phyloP scores from a whole-genome alignment of 1,140 invertebrate genomes.

The Drosophila jambulina region DNA sequence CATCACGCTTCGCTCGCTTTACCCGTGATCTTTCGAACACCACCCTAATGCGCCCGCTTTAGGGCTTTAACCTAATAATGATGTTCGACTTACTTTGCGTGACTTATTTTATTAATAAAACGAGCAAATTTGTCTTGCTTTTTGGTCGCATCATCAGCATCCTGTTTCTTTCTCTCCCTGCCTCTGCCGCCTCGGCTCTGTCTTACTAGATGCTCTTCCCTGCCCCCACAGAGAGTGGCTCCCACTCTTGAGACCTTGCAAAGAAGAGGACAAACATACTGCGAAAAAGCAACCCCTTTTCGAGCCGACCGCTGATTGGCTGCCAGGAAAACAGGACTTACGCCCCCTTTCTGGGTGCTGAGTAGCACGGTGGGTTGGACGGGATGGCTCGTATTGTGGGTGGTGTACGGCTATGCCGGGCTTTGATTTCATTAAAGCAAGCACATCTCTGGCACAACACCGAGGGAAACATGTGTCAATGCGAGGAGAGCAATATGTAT shows the following conservation, averaged over 20 bases:
- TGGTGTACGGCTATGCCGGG: conserved; percentile 60
- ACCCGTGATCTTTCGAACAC: conserved; percentile 21
- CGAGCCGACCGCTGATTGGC: conserved; percentile 19
- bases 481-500: conserved; percentile 18
- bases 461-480: conserved; percentile 27
- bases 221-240: neutral
- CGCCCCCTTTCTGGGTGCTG: conserved; percentile 23
- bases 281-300: conserved; percentile 16
- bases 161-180: conserved; percentile 22
- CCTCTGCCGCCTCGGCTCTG: conserved; percentile 31
- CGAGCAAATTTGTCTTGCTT: conserved; percentile 83
- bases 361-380: neutral
- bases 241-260: neutral
- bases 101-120: conserved; percentile 84
- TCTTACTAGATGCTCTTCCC: conserved; percentile 15
- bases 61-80: conserved; percentile 84
- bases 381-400: conserved; percentile 13
- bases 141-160: conserved; percentile 65
- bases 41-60: conserved; percentile 77
- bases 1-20: neutral
- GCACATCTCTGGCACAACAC: conserved; percentile 53
- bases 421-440: conserved; percentile 73
- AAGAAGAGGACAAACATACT: conserved; percentile 38
- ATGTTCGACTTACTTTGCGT: conserved; percentile 83
- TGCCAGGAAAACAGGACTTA: conserved; percentile 6